phyloP scores from a whole-genome alignment of 2,888 invertebrate genomes.

The Cryptocheilus praepositus region DNA sequence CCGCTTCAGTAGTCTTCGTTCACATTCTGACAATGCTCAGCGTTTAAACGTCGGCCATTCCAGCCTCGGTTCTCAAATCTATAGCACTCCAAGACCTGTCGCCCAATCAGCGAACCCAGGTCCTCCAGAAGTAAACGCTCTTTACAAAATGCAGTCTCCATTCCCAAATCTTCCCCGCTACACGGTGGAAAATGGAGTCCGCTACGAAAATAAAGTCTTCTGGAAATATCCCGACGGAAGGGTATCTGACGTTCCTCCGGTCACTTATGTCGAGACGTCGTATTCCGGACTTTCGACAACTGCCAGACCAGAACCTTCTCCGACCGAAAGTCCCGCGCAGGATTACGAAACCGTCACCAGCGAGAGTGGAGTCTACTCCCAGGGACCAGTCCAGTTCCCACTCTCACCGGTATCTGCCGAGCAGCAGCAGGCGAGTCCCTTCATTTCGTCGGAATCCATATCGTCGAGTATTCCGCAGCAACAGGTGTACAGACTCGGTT shows the following conservation, averaged over 20 bases:
- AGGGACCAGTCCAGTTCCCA: constrained; percentile 69
- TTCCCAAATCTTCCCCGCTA: constrained; percentile 56
- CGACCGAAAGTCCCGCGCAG: constrained; percentile 26
- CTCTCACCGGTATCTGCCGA: constrained; percentile 43
- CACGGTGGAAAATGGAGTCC: constrained; percentile 67
- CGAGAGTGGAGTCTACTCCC: constrained; percentile 56
- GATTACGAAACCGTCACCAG: constrained; percentile 32
- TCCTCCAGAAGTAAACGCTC: not conserved
- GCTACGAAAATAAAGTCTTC: constrained; percentile 71
- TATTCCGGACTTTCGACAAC: constrained; percentile 14
- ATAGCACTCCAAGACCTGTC: constrained; percentile 20
- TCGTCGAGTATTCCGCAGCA: constrained; percentile 39
- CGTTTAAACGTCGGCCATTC: constrained; percentile 9
- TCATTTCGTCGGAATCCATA: constrained; percentile 55
- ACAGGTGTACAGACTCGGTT: constrained; percentile 44
- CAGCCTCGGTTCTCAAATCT: not conserved
- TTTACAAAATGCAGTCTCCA: not conserved
- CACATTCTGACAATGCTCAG: constrained; percentile 11
- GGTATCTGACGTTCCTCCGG: constrained; percentile 64
- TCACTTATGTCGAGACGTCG: constrained; percentile 60
- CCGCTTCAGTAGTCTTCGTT: constrained; percentile 1
- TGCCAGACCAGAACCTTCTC: constrained; percentile 11
- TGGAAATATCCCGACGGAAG: constrained; percentile 73
- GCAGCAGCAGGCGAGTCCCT: constrained; percentile 43
- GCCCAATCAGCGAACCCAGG: not conserved